Evolutionary conservation across 2,113 vertebrate species (phyloP), one percentile per base, ranked within the genome.

Genomic region (Labeo catla): DNA sequence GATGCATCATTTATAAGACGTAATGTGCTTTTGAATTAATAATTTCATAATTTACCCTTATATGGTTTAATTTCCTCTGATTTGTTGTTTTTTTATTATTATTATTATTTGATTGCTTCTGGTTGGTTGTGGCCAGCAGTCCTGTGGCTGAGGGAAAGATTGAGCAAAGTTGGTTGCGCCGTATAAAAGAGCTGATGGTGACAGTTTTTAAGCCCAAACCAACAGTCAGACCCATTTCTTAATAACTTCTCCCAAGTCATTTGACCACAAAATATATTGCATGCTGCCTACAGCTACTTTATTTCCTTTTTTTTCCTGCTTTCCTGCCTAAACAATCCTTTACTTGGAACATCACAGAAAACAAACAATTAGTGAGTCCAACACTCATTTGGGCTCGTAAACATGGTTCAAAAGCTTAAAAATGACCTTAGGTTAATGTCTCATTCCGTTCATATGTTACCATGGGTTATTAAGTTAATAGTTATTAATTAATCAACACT

Each of bases 121-220:
- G 34, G 49, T 79, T 68, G 34, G 16, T 59, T 70, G 34, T 12
- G 50, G n/a, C 34, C 2, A 12, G 63, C 36, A 45, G 63, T 54
- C 23, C 63, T 85, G 84, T 45, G 63, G 84, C 77, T 76, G 21
- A 45, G 86, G 34, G 13, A 76, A 83, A 66, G 61, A 85, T 57
- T 85, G 36, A 76, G 77, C 70, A 49, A 36, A 81, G 70, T 63
- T 54, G 23, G 23, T 74, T 74, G 28, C 15, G 8, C 72, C 59
- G 49, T 7, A 49, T 43, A 47, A 74, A 36, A 76, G 83, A 19
- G 45, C 81, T 85, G 49, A 82, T 83, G 65, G 76, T 34, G 47
- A 76, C 28, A 2, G 68, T 85, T 77, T 87, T 81, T 66, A 88
- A 86, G 50, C 63, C 74, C 79, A 83, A 85, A 86, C 84, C 87